These are phyloP conservation scores for Struthio camelus DNA, from an alignment of 2,113 vertebrate species.

Conservation along the genomic window DNA sequence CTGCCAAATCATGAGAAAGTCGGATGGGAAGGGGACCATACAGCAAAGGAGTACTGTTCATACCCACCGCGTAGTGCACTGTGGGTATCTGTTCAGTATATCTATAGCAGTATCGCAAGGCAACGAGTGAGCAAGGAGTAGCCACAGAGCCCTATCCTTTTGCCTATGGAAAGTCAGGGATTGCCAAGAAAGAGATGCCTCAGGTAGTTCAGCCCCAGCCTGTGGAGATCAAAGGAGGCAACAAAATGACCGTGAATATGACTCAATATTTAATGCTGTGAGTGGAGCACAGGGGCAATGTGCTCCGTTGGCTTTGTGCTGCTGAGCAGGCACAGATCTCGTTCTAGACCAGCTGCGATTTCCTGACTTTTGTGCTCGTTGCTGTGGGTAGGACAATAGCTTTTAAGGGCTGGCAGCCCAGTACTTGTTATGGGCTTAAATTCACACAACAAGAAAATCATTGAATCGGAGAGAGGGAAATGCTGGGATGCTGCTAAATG, in stretches of 20 bases:
- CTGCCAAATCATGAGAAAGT: neutral
- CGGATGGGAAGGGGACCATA: accelerated
- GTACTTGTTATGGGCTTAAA: neutral
- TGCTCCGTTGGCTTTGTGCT: accelerated
- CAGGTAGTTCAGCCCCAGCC: neutral
- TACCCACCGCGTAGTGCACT: neutral
- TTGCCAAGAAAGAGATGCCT: neutral
- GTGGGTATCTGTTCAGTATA: neutral
- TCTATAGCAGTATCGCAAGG: neutral
- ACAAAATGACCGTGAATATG: neutral
- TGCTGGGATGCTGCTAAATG: neutral
- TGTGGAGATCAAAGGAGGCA: neutral
- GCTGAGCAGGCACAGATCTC: neutral
- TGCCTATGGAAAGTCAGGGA: neutral
- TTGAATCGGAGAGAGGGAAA: accelerated
- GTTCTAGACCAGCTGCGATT: neutral
- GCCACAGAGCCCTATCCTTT: neutral
- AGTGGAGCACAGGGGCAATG: neutral
- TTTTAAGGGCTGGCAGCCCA: neutral
- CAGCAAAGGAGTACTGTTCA: accelerated
- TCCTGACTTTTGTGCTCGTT: accelerated
- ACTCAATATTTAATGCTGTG: neutral
- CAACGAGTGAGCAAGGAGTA: neutral
- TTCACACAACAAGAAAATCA: neutral
- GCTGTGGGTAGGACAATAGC: neutral